These are phyloP conservation scores for Pachydiplax longipennis DNA, from an alignment of 2,888 invertebrate genomes.

Conservation along the genomic window DNA sequence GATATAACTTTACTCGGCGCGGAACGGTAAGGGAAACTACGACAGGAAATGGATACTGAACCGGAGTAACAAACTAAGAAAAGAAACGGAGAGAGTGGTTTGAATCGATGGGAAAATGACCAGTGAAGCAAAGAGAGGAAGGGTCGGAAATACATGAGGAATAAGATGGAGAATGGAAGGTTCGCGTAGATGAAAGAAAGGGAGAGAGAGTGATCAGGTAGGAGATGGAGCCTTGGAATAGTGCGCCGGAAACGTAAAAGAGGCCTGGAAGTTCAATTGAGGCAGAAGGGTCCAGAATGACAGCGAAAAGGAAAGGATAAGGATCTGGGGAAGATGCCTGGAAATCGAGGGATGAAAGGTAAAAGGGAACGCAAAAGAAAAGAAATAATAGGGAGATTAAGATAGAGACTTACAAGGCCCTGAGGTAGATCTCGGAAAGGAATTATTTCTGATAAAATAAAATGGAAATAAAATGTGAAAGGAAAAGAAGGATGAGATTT, in stretches of 20 bases:
- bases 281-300: neutral
- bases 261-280: too few species aligned
- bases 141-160: neutral
- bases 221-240: neutral
- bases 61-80: neutral
- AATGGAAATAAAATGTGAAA: too few species aligned
- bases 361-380: neutral
- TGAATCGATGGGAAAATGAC: neutral
- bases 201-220: neutral
- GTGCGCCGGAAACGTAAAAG: too few species aligned
- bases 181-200: neutral
- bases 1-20: neutral
- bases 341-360: neutral
- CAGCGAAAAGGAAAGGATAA: neutral
- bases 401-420: too few species aligned
- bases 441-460: too few species aligned
- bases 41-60: neutral
- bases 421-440: too few species aligned
- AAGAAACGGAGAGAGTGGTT: neutral
- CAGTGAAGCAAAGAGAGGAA: neutral
- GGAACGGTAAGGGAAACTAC: neutral
- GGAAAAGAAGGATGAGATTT: too few species aligned
- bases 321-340: neutral
- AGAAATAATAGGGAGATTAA: too few species aligned
- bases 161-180: neutral